Evolutionary conservation across 2,888 invertebrate species (phyloP), one percentile per base, ranked within the genome.

Genomic region (Metacarcinus magister): DNA sequence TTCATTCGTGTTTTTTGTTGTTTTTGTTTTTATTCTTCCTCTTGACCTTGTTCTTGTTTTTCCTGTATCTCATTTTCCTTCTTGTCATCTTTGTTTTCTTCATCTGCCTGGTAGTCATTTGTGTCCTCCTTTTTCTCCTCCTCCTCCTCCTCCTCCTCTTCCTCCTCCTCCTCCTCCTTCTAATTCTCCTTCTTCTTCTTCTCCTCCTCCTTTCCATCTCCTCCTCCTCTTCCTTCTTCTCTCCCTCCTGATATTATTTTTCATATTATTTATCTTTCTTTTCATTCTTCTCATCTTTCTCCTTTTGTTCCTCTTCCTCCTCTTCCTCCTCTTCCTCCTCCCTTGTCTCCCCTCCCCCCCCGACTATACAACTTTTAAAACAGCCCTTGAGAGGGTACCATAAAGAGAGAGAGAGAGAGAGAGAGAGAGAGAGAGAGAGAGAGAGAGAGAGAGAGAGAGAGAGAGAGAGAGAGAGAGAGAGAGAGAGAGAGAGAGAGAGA

Each of bases 361-460:
- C 32, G 0, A 13, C 82, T 82, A 82, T 82, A 82, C 0, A 8
- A 82, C 82, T 82, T 82, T 82, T 82, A 82, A 32, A 82, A 82
- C 82, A 82, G 82, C 82, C 1, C 82, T 82, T 82, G 82, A 82
- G 82, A 82, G 28, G 82, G 67, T 67, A 16, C 67, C n/a, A 67
- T 67, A 67, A 67, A 67, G 67, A 67, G 67, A 67, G 67, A 67
- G 67, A 67, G 67, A 67, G 67, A 67, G 67, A 67, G 67, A 67
- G 67, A 67, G 67, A 67, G 67, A 67, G 67, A 67, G 67, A 67
- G 67, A 67, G 67, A 67, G 67, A 67, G 67, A 67, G 67, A 67
- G 67, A 67, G 67, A 67, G 67, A 67, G 67, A 67, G 67, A 67
- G 67, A 67, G 67, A 60, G 60, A 60, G 60, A 60, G 60, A 60